Conservation (phyloP, 2,113 vertebrate genomes). For the Polypterus senegalus region DNA sequence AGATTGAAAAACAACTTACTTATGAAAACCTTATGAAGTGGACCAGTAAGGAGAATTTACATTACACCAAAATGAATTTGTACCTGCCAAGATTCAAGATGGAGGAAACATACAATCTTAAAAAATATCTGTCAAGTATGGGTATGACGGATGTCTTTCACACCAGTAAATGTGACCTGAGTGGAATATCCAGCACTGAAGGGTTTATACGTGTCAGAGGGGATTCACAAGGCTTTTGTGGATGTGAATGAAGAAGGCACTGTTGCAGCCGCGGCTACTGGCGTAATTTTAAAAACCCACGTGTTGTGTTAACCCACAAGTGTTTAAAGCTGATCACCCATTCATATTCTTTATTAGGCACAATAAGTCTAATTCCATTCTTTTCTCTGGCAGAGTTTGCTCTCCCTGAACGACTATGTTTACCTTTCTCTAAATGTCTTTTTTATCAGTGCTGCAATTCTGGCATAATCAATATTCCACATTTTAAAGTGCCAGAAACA, state of each 20-base stretch:
- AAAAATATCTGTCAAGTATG: slow-evolving; percentile 18
- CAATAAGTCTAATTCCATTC: slow-evolving; percentile 48
- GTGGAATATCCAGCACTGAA: slow-evolving; percentile 29
- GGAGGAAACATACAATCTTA: too few relatives aligned
- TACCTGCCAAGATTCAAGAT: too few relatives aligned
- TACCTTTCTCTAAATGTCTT: too few relatives aligned
- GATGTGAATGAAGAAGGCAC: slow-evolving; percentile 55
- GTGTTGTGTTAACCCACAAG: slow-evolving; percentile 29
- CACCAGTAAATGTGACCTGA: slow-evolving; percentile 41
- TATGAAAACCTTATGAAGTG: too few relatives aligned
- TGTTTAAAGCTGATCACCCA: slow-evolving; percentile 69
- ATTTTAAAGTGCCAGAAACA: too few relatives aligned
- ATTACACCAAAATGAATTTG: too few relatives aligned
- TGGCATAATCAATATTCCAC: too few relatives aligned
- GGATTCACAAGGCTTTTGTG: slow-evolving; percentile 50
- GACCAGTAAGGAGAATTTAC: too few relatives aligned
- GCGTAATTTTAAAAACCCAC: slow-evolving; percentile 11
- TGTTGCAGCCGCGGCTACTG: slow-evolving; percentile 45
- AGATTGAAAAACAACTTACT: too few relatives aligned
- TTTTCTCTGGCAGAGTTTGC: slow-evolving; percentile 64
- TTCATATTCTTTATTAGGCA: slow-evolving; percentile 78
- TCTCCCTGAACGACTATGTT: slow-evolving; percentile 39
- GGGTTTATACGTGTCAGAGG: slow-evolving; percentile 45
- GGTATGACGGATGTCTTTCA: slow-evolving; percentile 53
- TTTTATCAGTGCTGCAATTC: too few relatives aligned